Percentiles rank a stretch among this genome's conserved stretches.
phyloP scores from a whole-genome alignment of 1,140 invertebrate species.

The Fopius arisanus region DNA sequence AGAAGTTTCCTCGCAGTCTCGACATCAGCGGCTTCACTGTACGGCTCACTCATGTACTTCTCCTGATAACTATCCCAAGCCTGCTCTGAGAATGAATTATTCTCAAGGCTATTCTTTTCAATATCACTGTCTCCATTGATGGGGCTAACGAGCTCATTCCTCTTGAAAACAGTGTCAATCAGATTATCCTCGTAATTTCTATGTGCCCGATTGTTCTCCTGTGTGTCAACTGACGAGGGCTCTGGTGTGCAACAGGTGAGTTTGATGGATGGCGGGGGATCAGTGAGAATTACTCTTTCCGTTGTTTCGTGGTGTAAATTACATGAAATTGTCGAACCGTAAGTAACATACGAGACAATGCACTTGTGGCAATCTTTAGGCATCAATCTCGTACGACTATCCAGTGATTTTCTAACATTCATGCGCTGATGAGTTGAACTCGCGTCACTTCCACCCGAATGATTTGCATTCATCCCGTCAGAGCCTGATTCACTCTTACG shows the following conservation, averaged over 20 bases:
- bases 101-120: constrained; percentile 62
- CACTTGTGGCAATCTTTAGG: constrained; percentile 43
- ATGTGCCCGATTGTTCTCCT: constrained; percentile 53
- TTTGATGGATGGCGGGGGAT: constrained; percentile 65
- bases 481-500: constrained; percentile 71
- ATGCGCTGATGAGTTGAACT: constrained; percentile 52
- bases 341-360: constrained; percentile 68
- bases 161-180: constrained; percentile 45
- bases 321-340: constrained; percentile 72
- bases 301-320: constrained; percentile 64
- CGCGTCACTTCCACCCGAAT: constrained; percentile 59
- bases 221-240: constrained; percentile 57
- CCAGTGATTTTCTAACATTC: constrained; percentile 44
- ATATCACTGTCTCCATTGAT: constrained; percentile 58
- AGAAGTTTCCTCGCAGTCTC: constrained; percentile 81
- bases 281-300: constrained; percentile 69
- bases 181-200: constrained; percentile 45
- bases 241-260: constrained; percentile 47
- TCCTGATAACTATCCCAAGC: constrained; percentile 89
- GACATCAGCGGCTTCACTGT: constrained; percentile 88
- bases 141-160: constrained; percentile 46
- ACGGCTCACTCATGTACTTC: constrained; percentile 90
- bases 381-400: constrained; percentile 39
- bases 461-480: constrained; percentile 58
- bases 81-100: constrained; percentile 86